A percentile compares a stretch with the other conserved stretches of the same genome.
Conservation (phyloP, 2,888 invertebrate genomes). For the Operophtera brumata region DNA sequence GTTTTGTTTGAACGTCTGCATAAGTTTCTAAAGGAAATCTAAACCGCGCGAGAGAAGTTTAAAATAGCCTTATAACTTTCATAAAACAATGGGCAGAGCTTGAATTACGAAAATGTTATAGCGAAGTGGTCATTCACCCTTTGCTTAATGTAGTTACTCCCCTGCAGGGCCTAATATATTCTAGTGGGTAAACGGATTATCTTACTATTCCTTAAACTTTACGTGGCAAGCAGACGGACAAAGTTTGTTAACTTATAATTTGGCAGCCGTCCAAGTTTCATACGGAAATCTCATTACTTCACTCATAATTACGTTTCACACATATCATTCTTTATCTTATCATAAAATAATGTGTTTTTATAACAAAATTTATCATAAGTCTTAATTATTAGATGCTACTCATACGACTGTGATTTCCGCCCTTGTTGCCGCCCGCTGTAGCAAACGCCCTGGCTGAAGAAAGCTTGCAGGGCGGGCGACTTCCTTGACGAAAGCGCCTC, state of each 20-base stretch:
- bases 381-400: constrained; percentile 10
- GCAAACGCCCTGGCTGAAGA: constrained; percentile 75
- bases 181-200: not conserved
- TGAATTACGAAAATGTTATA: constrained; percentile 27
- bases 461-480: constrained; percentile 78
- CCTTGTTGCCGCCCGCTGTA: constrained; percentile 64
- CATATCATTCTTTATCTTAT: not conserved
- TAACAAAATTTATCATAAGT: not conserved
- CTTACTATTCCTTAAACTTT: not conserved
- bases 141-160: not conserved
- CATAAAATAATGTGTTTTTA: not conserved
- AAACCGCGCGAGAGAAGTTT: not conserved
- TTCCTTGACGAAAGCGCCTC: constrained; percentile 65
- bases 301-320: not conserved
- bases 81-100: constrained; percentile 17
- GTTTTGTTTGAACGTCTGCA: constrained; percentile 1
- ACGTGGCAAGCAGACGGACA: constrained; percentile 2
- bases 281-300: constrained; percentile 16
- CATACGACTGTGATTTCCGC: constrained; percentile 46
- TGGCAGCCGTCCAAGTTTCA: constrained; percentile 29
- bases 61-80: constrained; percentile 20
- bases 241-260: constrained; percentile 28
- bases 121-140: constrained; percentile 4
- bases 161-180: not conserved
- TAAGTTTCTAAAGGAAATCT: not conserved